Evolutionary conservation across 2,797 vertebrate species (phyloP).

Genomic region (Enteromius argenteus): DNA sequence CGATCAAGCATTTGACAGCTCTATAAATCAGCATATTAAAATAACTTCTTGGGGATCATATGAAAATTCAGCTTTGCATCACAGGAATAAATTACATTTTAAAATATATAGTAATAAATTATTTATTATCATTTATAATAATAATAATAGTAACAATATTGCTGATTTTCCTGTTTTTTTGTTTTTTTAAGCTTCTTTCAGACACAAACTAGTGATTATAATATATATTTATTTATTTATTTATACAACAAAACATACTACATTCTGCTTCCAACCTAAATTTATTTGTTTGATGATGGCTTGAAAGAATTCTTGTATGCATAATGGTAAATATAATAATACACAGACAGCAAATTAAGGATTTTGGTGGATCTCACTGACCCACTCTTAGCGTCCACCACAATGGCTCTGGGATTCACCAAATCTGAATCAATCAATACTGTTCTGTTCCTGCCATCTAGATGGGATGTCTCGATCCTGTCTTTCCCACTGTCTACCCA

Average conservation of each 20-base stretch:
- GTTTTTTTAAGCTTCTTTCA: no score
- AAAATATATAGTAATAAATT: no score
- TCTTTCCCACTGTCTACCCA: conserved; percentile 93
- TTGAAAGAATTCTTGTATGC: not conserved
- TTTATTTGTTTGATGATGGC: not conserved
- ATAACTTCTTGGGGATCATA: no score
- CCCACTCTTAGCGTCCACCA: conserved; percentile 85
- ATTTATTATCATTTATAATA: no score
- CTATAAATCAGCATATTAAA: no score
- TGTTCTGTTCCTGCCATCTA: conserved; percentile 89
- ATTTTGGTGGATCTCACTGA: conserved; percentile 59
- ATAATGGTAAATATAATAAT: not conserved
- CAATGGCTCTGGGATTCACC: conserved; percentile 91
- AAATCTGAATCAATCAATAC: conserved; percentile 86
- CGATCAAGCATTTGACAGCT: no score
- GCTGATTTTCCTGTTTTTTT: no score
- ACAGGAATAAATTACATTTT: no score
- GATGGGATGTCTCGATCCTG: conserved; percentile 87
- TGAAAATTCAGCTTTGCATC: no score
- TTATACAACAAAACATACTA: not conserved
- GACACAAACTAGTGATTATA: no score
- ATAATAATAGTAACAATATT: no score
- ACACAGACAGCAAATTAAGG: no score
- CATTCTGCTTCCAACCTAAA: not conserved
- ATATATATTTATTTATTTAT: not conserved